Evolutionary conservation across 2,888 invertebrate genomes (phyloP).

Genomic region (Venustoraphidia nigricollis): DNA sequence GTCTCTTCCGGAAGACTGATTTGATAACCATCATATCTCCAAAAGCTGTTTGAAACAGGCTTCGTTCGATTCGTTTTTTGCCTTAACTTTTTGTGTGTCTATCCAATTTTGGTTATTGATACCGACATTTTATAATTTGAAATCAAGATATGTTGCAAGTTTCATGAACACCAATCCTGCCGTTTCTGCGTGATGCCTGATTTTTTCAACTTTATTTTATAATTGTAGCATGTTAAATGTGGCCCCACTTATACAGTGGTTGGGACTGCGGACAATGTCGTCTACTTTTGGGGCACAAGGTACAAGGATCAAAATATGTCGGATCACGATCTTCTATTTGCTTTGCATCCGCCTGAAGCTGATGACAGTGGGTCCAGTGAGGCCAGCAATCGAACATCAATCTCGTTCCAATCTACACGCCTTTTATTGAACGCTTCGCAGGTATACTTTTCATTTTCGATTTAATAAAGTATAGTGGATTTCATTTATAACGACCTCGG

Average conservation of each 20-base stretch:
- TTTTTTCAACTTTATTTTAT: conserved; percentile 1
- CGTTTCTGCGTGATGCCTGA: background rate
- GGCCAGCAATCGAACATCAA: background rate
- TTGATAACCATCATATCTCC: no score
- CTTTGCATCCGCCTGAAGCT: conserved; percentile 8
- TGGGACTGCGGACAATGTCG: conserved; percentile 44
- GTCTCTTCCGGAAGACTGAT: no score
- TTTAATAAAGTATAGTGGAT: no score
- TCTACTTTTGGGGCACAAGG: conserved; percentile 53
- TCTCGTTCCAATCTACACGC: background rate
- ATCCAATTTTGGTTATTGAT: no score
- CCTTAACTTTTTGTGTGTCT: no score
- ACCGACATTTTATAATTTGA: no score
- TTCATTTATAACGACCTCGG: no score
- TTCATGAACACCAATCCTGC: no score
- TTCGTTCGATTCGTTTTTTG: no score
- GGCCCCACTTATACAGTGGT: conserved; percentile 50
- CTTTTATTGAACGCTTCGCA: background rate
- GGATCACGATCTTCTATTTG: conserved; percentile 2
- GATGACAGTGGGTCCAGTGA: conserved; percentile 6
- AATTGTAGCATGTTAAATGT: conserved; percentile 39
- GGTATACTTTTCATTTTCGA: background rate
- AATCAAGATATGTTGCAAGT: no score
- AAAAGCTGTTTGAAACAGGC: no score
- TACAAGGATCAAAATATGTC: conserved; percentile 24